Conservation (phyloP, 2,888 invertebrate genomes). For the Lagria hirta region DNA sequence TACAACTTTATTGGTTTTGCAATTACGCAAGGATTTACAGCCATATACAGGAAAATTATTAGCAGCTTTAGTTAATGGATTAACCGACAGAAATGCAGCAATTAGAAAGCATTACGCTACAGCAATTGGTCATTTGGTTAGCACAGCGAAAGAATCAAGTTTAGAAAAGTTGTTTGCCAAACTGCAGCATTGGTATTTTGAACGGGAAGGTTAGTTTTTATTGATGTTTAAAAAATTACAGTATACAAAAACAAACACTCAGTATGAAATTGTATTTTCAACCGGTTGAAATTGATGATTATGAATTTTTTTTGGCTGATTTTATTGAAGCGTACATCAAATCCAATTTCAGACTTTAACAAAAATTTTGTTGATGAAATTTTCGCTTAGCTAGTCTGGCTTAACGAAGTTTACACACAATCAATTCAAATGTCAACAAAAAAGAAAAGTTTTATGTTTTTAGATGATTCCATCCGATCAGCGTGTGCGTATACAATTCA, state of each 20-base stretch:
- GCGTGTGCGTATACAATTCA: constrained; percentile 76
- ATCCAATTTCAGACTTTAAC: too few relatives aligned
- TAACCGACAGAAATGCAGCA: constrained; percentile 81
- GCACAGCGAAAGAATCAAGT: constrained; percentile 75
- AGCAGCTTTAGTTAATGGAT: constrained; percentile 69
- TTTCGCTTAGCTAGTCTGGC: too few relatives aligned
- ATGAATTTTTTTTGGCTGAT: constrained; percentile 2
- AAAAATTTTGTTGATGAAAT: too few relatives aligned
- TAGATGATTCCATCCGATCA: constrained; percentile 73
- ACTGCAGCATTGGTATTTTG: constrained; percentile 66
- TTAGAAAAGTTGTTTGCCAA: constrained; percentile 66
- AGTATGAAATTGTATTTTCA: too few relatives aligned
- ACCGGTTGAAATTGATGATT: too few relatives aligned
- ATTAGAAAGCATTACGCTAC: constrained; percentile 82
- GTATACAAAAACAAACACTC: too few relatives aligned
- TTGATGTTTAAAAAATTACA: too few relatives aligned
- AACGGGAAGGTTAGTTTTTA: constrained; percentile 65
- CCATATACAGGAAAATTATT: constrained; percentile 64
- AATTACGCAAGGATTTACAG: constrained; percentile 58
- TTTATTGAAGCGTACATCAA: too few relatives aligned
- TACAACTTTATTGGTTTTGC: constrained; percentile 65
- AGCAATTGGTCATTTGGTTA: constrained; percentile 82
- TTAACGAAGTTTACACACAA: too few relatives aligned
- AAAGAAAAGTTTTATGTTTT: constrained; percentile 4
- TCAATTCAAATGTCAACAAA: too few relatives aligned